phyloP scores from a whole-genome alignment of 2,113 vertebrate species.

The Eulemur rufifrons region DNA sequence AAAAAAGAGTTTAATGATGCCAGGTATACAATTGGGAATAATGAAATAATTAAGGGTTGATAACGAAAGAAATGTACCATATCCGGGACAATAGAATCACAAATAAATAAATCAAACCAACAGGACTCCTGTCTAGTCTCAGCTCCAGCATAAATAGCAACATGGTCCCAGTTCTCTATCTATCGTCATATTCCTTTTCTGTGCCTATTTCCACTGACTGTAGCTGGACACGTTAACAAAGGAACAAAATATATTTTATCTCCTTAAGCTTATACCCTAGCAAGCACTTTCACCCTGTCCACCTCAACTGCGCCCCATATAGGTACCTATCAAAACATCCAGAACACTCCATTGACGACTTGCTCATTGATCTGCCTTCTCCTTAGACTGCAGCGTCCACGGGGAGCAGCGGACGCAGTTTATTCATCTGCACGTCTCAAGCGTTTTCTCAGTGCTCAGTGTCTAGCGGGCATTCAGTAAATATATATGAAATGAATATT shows the following conservation, averaged over 20 bases:
- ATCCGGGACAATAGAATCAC: background rate
- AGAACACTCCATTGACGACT: background rate
- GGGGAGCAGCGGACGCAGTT: background rate
- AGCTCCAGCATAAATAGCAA: background rate
- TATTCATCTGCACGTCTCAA: background rate
- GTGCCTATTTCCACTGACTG: background rate
- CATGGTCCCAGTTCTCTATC: background rate
- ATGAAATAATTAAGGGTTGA: background rate
- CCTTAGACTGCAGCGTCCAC: background rate
- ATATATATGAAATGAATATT: background rate
- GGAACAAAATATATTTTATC: background rate
- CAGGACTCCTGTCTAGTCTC: background rate
- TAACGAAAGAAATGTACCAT: background rate
- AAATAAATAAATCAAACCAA: background rate
- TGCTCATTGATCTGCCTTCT: background rate
- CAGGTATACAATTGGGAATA: background rate
- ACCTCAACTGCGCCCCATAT: accelerated
- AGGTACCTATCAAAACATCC: background rate
- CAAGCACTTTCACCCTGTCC: background rate
- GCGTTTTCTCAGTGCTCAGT: background rate
- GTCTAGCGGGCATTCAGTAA: background rate
- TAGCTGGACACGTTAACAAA: background rate
- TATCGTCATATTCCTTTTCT: no score
- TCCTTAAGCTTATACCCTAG: background rate
- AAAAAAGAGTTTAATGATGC: background rate